Percentiles rank a stretch among this genome's conserved stretches.
Evolutionary conservation across 2,113 vertebrate genomes (phyloP).

Genomic region (Thunnus thynnus): DNA sequence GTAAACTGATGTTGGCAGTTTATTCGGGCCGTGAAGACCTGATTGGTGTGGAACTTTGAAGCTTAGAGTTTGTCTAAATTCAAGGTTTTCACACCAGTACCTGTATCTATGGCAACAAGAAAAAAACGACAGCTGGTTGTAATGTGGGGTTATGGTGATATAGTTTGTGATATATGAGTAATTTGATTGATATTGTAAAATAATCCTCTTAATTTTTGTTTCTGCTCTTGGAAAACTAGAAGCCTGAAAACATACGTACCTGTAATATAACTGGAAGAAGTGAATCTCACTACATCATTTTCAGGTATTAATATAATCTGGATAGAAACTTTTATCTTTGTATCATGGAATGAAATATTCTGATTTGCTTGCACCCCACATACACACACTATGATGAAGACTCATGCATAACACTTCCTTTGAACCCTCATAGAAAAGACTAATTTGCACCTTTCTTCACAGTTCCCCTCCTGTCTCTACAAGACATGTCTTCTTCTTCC

Average conservation of each 20-base stretch:
- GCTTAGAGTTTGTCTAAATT: slow-evolving; percentile 10
- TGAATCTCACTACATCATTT: not conserved
- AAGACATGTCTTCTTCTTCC: slow-evolving; percentile 48
- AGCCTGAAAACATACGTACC: not conserved
- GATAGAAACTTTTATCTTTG: slow-evolving; percentile 39
- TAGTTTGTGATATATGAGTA: slow-evolving; percentile 5
- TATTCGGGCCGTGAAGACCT: slow-evolving; percentile 15
- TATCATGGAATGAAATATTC: slow-evolving; percentile 52
- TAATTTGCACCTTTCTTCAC: slow-evolving; percentile 78
- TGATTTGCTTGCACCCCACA: slow-evolving; percentile 56
- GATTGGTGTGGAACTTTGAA: slow-evolving; percentile 35
- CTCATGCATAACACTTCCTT: slow-evolving; percentile 62
- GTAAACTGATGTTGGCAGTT: not conserved
- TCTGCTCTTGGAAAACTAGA: not conserved
- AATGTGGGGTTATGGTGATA: slow-evolving; percentile 9
- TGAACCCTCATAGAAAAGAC: slow-evolving; percentile 71
- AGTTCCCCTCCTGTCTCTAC: slow-evolving; percentile 61
- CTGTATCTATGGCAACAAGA: slow-evolving; percentile 46
- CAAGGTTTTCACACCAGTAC: not conserved
- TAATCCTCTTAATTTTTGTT: not conserved
- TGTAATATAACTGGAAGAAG: not conserved
- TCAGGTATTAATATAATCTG: slow-evolving; percentile 44
- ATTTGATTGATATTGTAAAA: not conserved
- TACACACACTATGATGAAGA: slow-evolving; percentile 47
- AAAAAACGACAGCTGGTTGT: slow-evolving; percentile 22